Evolutionary conservation across 1,140 invertebrate genomes (phyloP).

Genomic region (Hesperophylax magnus): DNA sequence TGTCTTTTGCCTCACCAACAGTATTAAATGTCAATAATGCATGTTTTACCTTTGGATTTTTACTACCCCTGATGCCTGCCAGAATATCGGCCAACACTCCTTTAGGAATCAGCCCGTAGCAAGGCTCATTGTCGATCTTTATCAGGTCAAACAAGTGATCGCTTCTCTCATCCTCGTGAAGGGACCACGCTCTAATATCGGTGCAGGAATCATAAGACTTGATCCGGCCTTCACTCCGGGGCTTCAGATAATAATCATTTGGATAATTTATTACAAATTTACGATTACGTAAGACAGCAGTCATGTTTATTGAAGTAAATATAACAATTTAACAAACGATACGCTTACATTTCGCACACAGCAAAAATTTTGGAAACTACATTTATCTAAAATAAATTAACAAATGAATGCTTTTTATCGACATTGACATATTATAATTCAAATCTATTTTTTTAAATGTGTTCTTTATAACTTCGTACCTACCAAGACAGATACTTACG

Average conservation of each 20-base stretch:
- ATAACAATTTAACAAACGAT: background rate
- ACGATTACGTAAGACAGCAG: slow-evolving; percentile 13
- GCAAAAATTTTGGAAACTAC: background rate
- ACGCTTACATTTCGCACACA: background rate
- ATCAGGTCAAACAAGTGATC: slow-evolving; percentile 40
- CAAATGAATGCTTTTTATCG: background rate
- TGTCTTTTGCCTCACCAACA: too few relatives aligned
- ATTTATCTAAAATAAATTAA: too few relatives aligned
- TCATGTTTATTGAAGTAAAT: slow-evolving; percentile 29
- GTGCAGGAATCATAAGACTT: slow-evolving; percentile 40
- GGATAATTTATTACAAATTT: slow-evolving; percentile 33
- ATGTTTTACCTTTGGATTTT: too few relatives aligned
- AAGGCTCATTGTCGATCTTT: slow-evolving; percentile 9
- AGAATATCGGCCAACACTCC: slow-evolving; percentile 19
- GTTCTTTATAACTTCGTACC: too few relatives aligned
- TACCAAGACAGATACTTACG: too few relatives aligned
- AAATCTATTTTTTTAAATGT: background rate
- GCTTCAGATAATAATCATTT: slow-evolving; percentile 30
- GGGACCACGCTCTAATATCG: slow-evolving; percentile 43
- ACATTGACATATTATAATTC: background rate
- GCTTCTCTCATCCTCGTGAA: slow-evolving; percentile 37
- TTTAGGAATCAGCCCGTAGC: slow-evolving; percentile 10
- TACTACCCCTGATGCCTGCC: background rate
- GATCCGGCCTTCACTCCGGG: slow-evolving; percentile 25
- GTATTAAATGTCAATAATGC: too few relatives aligned